A percentile compares a stretch with the other conserved stretches of the same genome.
Evolutionary conservation across 2,888 invertebrate genomes (phyloP).

Genomic region (Tridacna crocea): DNA sequence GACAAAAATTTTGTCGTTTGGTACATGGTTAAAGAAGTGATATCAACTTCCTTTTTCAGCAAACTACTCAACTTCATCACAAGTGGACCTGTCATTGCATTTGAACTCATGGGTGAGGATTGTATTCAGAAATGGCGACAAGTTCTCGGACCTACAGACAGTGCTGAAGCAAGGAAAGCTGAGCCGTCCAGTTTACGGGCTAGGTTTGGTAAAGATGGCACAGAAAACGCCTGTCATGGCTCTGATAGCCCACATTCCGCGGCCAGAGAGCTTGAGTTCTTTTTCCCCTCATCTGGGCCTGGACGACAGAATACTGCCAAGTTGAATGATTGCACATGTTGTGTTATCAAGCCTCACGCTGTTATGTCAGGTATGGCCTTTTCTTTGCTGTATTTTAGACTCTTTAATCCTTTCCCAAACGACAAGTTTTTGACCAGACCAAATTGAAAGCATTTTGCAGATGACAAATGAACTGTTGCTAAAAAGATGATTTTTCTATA

Average conservation of each 20-base stretch:
- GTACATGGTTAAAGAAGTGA: too few species aligned
- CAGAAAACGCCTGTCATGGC: slow-evolving; percentile 86
- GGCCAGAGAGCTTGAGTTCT: slow-evolving; percentile 84
- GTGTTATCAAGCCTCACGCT: slow-evolving; percentile 95
- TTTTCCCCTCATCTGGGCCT: slow-evolving; percentile 84
- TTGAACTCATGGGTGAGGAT: slow-evolving; percentile 91
- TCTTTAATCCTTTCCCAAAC: neutral
- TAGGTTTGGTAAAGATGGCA: slow-evolving; percentile 81
- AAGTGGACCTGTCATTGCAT: slow-evolving; percentile 89
- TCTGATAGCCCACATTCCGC: slow-evolving; percentile 87
- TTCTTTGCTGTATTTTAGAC: neutral
- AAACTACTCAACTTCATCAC: slow-evolving; percentile 88
- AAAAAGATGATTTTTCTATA: too few species aligned
- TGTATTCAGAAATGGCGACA: slow-evolving; percentile 87
- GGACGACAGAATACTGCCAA: slow-evolving; percentile 81
- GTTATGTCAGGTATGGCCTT: slow-evolving; percentile 88
- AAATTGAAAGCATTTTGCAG: too few species aligned
- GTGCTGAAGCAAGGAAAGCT: slow-evolving; percentile 75
- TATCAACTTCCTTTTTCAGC: slow-evolving; percentile 81
- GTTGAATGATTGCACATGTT: slow-evolving; percentile 85
- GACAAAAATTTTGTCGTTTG: too few species aligned
- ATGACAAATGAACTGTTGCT: too few species aligned
- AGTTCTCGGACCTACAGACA: slow-evolving; percentile 86
- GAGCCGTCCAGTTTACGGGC: slow-evolving; percentile 79
- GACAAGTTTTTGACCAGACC: too few species aligned